Percentiles rank a stretch among this genome's conserved stretches.
phyloP scores from a whole-genome alignment of 2,888 invertebrate species.

The Chydorus sphaericus region DNA sequence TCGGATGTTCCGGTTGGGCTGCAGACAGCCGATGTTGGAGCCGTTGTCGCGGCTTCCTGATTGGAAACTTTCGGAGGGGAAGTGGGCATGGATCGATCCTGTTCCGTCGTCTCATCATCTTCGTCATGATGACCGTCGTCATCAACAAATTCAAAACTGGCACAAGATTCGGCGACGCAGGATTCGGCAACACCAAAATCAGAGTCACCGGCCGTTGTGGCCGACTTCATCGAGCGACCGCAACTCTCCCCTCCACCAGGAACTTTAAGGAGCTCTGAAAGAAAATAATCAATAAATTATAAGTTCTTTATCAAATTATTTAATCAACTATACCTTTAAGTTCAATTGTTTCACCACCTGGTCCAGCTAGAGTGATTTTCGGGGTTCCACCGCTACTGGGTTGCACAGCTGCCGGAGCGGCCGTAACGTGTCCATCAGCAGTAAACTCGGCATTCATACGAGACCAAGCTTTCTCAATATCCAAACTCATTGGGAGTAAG shows the following conservation, averaged over 20 bases:
- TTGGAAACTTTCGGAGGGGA: conserved; percentile 2
- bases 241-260: no score
- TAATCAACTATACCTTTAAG: background rate
- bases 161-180: conserved; percentile 45
- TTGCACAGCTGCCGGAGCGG: background rate
- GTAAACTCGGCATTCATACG: conserved; percentile 12
- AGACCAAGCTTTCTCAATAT: conserved; percentile 13
- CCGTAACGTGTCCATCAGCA: background rate
- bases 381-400: background rate
- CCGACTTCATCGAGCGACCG: conserved; percentile 4
- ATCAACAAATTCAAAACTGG: conserved; percentile 45
- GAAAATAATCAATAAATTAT: no score
- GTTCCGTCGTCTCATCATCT: conserved; percentile 36
- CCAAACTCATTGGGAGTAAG: conserved; percentile 2
- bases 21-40: conserved; percentile 24
- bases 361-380: background rate
- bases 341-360: background rate
- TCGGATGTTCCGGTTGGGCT: conserved; percentile 13
- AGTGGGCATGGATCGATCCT: background rate
- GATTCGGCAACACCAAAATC: conserved; percentile 40
- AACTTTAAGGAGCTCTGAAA: no score
- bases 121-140: conserved; percentile 38
- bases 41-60: conserved; percentile 34
- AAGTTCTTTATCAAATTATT: no score
- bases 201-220: conserved; percentile 1